Evolutionary conservation across 2,797 vertebrate genomes (phyloP).

Genomic region (Coracias cyanogaster): DNA sequence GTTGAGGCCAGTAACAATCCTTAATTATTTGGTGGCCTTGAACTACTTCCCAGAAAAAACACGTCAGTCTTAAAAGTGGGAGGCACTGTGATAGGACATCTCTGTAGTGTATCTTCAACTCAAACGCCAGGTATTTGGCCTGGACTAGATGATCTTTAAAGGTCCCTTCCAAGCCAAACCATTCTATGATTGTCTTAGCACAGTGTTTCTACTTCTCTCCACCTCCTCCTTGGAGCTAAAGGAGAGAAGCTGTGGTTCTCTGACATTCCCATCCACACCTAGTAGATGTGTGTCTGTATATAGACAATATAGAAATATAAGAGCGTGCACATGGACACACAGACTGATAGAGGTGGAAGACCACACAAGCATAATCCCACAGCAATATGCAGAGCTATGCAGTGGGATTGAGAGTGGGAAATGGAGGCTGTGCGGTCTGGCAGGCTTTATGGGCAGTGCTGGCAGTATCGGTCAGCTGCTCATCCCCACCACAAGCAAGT

Average conservation of each 20-base stretch:
- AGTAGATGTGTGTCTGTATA: not conserved
- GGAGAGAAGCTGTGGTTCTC: not conserved
- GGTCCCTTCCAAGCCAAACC: not conserved
- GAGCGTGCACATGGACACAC: not conserved
- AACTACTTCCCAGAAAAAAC: not conserved
- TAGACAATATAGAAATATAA: not conserved
- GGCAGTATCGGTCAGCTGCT: not conserved
- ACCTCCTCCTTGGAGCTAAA: not conserved
- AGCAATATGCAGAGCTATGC: not conserved
- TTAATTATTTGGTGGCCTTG: not conserved
- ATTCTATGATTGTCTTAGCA: not conserved
- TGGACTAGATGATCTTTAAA: not conserved
- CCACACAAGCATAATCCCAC: not conserved
- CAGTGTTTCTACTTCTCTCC: not conserved
- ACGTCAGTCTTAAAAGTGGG: not conserved
- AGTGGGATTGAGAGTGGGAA: not conserved
- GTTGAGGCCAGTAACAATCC: not conserved
- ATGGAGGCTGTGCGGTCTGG: not conserved
- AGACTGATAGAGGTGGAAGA: not conserved
- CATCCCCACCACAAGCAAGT: fast-evolving
- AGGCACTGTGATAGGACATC: not conserved
- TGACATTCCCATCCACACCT: not conserved
- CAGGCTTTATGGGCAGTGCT: not conserved
- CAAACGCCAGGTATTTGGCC: not conserved
- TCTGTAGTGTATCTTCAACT: not conserved